Conservation (phyloP, 2,113 vertebrate genomes). For the Vicugna pacos region DNA sequence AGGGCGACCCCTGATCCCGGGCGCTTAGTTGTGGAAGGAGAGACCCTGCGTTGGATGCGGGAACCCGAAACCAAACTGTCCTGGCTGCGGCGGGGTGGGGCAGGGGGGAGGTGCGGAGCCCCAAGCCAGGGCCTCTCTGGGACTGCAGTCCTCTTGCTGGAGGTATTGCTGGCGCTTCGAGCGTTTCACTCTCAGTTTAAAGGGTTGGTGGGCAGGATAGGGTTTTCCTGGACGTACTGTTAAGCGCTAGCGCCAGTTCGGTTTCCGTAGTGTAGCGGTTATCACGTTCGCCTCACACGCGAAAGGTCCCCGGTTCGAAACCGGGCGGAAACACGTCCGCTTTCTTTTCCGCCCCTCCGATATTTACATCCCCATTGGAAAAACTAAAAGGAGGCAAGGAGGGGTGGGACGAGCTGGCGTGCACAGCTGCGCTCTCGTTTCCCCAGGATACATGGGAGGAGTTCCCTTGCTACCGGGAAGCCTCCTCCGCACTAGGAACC, state of each 20-base stretch:
- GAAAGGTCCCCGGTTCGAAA: neutral
- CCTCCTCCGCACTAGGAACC: neutral
- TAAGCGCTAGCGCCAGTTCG: rapidly evolving
- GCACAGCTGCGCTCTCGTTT: neutral
- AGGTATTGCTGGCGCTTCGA: neutral
- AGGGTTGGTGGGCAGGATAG: neutral
- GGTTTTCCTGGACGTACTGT: rapidly evolving
- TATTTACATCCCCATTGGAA: neutral
- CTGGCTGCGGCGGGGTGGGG: no score
- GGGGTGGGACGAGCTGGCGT: neutral
- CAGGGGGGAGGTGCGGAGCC: neutral
- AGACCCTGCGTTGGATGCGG: neutral
- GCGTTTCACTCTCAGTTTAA: neutral
- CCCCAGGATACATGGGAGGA: neutral
- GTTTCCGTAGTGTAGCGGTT: neutral
- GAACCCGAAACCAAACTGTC: neutral
- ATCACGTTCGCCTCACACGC: neutral
- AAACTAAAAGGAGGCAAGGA: neutral
- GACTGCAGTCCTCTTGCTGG: no score
- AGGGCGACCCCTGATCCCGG: neutral
- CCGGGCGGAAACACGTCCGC: neutral
- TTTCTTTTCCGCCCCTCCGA: no score
- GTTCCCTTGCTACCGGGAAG: neutral
- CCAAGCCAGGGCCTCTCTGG: neutral
- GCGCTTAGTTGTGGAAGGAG: neutral